phyloP scores from a whole-genome alignment of 2,797 vertebrate species.

The Pangasius djambal region DNA sequence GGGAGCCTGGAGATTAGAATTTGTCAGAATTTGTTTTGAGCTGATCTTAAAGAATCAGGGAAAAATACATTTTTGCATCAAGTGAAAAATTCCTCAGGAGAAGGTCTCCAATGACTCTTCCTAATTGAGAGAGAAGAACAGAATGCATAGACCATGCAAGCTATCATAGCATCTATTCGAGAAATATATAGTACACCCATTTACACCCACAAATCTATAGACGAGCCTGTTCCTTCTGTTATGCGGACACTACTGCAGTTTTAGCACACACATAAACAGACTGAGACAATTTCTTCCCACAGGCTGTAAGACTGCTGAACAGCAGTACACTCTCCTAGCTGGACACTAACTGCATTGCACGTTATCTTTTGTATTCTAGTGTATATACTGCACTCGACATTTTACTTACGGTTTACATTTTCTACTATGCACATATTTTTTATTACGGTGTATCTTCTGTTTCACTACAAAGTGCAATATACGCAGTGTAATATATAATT shows the following conservation, averaged over 20 bases:
- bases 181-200: not conserved
- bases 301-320: not conserved
- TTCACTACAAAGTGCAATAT: not conserved
- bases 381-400: not conserved
- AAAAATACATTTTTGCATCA: not conserved
- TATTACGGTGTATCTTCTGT: not conserved
- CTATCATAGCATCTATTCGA: not conserved
- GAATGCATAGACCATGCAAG: not conserved
- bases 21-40: too few species aligned
- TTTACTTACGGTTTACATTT: not conserved
- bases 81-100: not conserved
- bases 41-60: too few species aligned
- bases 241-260: not conserved
- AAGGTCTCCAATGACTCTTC: not conserved
- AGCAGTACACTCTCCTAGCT: not conserved
- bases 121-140: not conserved
- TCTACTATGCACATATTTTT: not conserved
- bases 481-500: not conserved
- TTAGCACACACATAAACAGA: not conserved
- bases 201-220: not conserved
- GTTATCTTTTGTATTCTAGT: not conserved
- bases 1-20: too few species aligned
- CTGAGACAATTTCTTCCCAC: not conserved
- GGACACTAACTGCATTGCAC: not conserved
- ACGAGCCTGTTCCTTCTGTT: not conserved